Percentiles rank a stretch among this genome's conserved stretches.
Evolutionary conservation across 2,113 vertebrate species (phyloP).

Genomic region (Caracal caracal): DNA sequence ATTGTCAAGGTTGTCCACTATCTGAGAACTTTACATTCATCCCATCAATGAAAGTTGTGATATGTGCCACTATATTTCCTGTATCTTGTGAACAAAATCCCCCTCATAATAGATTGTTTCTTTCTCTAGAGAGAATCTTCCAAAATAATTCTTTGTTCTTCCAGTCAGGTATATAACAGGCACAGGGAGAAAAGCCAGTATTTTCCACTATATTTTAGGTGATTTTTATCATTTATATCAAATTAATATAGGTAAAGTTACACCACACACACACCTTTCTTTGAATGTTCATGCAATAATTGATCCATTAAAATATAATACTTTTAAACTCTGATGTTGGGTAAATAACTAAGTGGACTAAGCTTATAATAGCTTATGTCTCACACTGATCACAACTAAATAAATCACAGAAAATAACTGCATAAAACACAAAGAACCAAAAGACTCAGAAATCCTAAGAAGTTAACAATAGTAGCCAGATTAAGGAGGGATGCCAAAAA

Average conservation of each 20-base stretch:
- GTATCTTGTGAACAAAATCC: background rate
- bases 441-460: background rate
- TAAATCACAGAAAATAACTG: no score
- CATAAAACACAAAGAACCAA: background rate
- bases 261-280: background rate
- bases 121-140: background rate
- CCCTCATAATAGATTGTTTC: background rate
- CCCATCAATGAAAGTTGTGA: background rate
- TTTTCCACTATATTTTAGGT: background rate
- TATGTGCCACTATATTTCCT: background rate
- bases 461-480: background rate
- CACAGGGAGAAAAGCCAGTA: background rate
- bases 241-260: background rate
- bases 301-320: background rate
- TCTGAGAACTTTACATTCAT: background rate
- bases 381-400: background rate
- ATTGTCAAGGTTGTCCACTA: background rate
- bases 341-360: no score
- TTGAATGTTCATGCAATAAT: background rate
- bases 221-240: background rate
- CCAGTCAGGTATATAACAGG: background rate
- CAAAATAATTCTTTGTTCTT: background rate
- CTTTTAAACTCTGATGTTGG: background rate
- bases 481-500: background rate
- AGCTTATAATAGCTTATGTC: background rate